Conservation (phyloP, 2,113 vertebrate genomes). For the Halcyon senegalensis region DNA sequence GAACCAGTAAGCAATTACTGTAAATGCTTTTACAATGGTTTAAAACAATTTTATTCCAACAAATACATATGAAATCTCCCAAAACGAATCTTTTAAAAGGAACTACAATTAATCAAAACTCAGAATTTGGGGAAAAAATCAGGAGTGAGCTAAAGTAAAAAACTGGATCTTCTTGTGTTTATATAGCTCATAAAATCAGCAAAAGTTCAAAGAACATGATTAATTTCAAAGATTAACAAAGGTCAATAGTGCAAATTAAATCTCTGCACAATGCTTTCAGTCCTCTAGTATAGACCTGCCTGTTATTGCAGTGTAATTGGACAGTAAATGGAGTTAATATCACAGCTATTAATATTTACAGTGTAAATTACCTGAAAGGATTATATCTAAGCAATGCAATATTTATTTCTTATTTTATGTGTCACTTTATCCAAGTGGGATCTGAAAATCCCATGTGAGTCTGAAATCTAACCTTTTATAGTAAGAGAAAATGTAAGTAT, state of each 20-base stretch:
- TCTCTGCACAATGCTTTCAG: not conserved
- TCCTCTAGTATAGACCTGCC: not conserved
- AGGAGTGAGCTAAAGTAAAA: not conserved
- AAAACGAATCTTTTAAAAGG: not conserved
- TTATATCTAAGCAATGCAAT: not conserved
- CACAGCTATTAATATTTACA: not conserved
- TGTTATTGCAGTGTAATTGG: not conserved
- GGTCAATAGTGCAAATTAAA: not conserved
- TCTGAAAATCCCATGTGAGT: not conserved
- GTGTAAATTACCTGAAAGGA: not conserved
- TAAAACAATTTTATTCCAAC: not conserved
- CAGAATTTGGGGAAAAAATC: not conserved
- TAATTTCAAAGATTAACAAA: not conserved
- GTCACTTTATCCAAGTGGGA: not conserved
- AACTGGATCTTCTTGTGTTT: not conserved
- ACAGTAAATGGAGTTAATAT: not conserved
- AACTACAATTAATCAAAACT: not conserved
- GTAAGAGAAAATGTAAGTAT: not conserved
- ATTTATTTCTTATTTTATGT: not conserved
- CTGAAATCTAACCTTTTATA: not conserved
- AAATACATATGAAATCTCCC: not conserved
- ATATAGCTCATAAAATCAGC: not conserved
- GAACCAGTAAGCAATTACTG: not conserved
- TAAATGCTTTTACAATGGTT: not conserved
- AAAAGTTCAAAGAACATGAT: not conserved